Percentiles rank a stretch among this genome's conserved stretches.
Evolutionary conservation across 2,888 invertebrate genomes (phyloP).

Genomic region (Drosophila nigritarsus): DNA sequence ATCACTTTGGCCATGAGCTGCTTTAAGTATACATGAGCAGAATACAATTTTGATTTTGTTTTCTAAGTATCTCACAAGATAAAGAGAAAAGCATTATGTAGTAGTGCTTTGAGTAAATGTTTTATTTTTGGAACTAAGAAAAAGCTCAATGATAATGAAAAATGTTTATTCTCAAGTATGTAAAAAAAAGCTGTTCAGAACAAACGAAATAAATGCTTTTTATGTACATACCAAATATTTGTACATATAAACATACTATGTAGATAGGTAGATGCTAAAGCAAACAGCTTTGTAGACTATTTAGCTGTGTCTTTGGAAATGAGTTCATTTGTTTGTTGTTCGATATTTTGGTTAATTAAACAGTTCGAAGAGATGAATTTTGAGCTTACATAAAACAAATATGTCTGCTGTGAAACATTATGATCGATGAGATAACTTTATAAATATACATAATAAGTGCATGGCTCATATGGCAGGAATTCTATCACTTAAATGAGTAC

Average conservation of each 20-base stretch:
- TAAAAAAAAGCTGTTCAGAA: slow-evolving; percentile 56
- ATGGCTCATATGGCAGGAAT: background rate
- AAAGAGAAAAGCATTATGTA: slow-evolving; percentile 49
- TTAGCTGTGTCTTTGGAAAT: slow-evolving; percentile 22
- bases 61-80: slow-evolving; percentile 40
- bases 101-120: slow-evolving; percentile 65
- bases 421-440: background rate
- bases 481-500: background rate
- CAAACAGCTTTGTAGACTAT: slow-evolving; percentile 36
- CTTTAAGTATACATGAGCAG: slow-evolving; percentile 68
- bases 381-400: background rate
- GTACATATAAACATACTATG: slow-evolving; percentile 25
- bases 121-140: slow-evolving; percentile 75
- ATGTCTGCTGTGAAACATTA: background rate
- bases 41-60: slow-evolving; percentile 61
- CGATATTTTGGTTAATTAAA: slow-evolving; percentile 8
- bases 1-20: slow-evolving; percentile 81
- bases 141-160: slow-evolving; percentile 78
- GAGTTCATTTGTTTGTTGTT: slow-evolving; percentile 22
- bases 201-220: slow-evolving; percentile 40
- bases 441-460: background rate
- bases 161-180: slow-evolving; percentile 46
- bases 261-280: slow-evolving; percentile 29
- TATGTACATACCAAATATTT: slow-evolving; percentile 27
- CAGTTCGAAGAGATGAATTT: slow-evolving; percentile 1